Evolutionary conservation across 2,797 vertebrate species (phyloP).

Genomic region (Smutsia gigantea): DNA sequence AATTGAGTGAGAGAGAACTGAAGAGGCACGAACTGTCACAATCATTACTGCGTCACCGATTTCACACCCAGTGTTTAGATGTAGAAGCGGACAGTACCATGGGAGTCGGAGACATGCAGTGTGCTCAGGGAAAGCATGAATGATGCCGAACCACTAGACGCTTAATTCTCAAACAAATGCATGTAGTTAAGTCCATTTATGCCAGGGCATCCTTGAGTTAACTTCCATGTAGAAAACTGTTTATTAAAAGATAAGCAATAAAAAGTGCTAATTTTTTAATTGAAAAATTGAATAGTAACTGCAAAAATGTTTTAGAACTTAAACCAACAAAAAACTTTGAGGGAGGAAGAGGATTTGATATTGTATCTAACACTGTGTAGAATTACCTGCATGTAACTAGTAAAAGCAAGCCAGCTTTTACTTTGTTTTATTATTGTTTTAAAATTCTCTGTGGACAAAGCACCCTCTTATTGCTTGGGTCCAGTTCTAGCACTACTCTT

Average conservation of each 20-base stretch:
- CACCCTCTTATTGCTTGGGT: background rate
- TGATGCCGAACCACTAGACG: background rate
- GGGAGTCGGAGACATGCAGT: background rate
- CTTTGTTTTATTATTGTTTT: background rate
- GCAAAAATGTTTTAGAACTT: background rate
- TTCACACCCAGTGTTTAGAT: background rate
- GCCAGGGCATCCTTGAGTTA: background rate
- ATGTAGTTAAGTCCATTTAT: fast-evolving
- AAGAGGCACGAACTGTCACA: background rate
- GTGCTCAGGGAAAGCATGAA: background rate
- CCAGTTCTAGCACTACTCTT: background rate
- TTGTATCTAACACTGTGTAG: background rate
- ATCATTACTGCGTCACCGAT: no score
- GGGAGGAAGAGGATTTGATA: background rate
- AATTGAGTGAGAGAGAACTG: background rate
- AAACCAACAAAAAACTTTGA: background rate
- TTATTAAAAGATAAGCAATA: background rate
- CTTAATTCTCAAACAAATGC: background rate
- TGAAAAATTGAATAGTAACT: background rate
- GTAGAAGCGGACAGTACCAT: background rate
- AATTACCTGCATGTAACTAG: background rate
- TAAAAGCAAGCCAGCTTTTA: background rate
- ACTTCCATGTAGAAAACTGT: background rate
- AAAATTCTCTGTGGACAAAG: background rate
- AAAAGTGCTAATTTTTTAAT: background rate